Evolutionary conservation across 2,797 vertebrate species (phyloP).

Genomic region (Eutrigla gurnardus): DNA sequence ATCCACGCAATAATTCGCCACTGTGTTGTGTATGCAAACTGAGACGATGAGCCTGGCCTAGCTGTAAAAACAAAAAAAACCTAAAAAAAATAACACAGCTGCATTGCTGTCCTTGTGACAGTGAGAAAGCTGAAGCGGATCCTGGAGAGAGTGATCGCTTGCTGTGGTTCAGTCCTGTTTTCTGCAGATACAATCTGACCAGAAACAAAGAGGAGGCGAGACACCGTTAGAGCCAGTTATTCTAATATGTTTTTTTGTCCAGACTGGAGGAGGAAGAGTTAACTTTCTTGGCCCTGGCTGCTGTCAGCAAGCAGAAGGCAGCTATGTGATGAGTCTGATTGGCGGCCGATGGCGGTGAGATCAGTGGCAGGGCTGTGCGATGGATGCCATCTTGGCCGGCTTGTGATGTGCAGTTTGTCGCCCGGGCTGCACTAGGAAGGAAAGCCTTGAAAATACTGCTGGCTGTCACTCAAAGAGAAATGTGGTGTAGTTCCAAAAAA

Average conservation of each 20-base stretch:
- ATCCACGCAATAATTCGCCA: constrained; percentile 66
- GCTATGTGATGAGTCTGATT: constrained; percentile 82
- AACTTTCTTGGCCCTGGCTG: constrained; percentile 75
- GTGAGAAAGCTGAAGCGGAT: constrained; percentile 67
- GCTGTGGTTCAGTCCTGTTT: constrained; percentile 66
- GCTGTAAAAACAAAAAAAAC: constrained; percentile 25
- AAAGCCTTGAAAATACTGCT: constrained; percentile 81
- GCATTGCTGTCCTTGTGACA: constrained; percentile 68
- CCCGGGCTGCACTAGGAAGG: constrained; percentile 74
- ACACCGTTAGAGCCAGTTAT: constrained; percentile 37
- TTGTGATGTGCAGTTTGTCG: constrained; percentile 84
- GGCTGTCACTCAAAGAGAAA: constrained; percentile 81
- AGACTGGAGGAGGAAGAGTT: constrained; percentile 73
- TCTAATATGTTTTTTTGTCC: constrained; percentile 41
- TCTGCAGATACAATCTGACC: constrained; percentile 67
- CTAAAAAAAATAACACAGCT: constrained; percentile 27
- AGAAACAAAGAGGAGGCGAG: constrained; percentile 60
- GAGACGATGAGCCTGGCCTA: constrained; percentile 56
- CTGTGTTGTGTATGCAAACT: constrained; percentile 57
- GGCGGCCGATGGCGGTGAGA: constrained; percentile 78
- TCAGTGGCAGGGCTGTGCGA: constrained; percentile 81
- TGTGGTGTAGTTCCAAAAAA: constrained; percentile 68
- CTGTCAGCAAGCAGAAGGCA: constrained; percentile 80
- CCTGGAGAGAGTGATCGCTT: constrained; percentile 69
- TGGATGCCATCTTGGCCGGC: constrained; percentile 81